Evolutionary conservation across 2,797 vertebrate genomes (phyloP), one percentile per base, ranked within the genome.

Genomic region (Picus viridis): DNA sequence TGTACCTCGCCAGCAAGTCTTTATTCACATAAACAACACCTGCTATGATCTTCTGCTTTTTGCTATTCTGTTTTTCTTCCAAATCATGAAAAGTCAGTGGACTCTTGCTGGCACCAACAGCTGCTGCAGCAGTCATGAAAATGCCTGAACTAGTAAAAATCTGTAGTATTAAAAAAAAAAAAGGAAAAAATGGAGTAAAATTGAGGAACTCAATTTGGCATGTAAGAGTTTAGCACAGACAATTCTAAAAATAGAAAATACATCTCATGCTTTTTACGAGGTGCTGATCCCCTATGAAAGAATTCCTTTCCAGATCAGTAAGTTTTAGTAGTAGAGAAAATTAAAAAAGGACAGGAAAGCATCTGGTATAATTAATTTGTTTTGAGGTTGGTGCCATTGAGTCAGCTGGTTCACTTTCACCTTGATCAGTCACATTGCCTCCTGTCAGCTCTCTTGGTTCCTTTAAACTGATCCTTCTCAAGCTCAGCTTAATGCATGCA

Each of bases 401-500:
- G 22, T 34, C 43, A 57, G 34, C 45, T 27, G 57, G 10, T 5
- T 74, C 12, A 43, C 23, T 75, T 70, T 32, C 56, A 56, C 11
- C 45, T n/a, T 8, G 24, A 10, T 29, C 73, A n/a, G 30, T 20
- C 2, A 0, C 2, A 5, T 61, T 74, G 71, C 36, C 34, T 73
- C 57, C 41, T 3, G 4, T 8, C 54, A 47, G 36, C 36, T 68
- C 23, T 26, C 67, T 36, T 6, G 1, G 26, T 77, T 77, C 54
- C 43, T 32, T 30, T 9, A 1, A 65, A 11, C 9, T 3, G n/a
- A 22, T 59, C 45, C 15, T 29, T 76, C 22, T 2, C 16, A 32
- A 65, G n/a, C 17, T 9, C 45, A 10, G 2, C 16, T 0, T 6
- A 39, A 20, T 2, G 30, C 3, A 32, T 0, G 14, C 58, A 16